phyloP scores from a whole-genome alignment of 2,797 vertebrate species.

The Halcyon leucocephala region DNA sequence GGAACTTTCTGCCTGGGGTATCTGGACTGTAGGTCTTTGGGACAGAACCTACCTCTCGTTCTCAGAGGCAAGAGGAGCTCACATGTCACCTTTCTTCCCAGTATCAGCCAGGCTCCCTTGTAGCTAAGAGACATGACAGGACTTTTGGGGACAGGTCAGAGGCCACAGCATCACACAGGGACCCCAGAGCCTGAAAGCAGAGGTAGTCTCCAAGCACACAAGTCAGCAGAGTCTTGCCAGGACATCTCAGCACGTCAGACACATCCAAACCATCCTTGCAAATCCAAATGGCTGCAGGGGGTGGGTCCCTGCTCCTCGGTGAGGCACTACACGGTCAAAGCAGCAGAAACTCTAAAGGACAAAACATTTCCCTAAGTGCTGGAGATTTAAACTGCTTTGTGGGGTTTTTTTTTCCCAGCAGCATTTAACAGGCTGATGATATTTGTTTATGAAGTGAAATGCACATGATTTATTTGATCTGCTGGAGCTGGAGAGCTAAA shows the following conservation, averaged over 20 bases:
- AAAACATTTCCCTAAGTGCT: not conserved
- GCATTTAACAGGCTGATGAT: slow-evolving; percentile 27
- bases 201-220: not conserved
- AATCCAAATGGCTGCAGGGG: not conserved
- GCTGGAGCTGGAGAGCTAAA: not conserved
- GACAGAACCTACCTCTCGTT: not conserved
- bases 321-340: not conserved
- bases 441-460: slow-evolving; percentile 62
- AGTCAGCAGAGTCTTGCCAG: not conserved
- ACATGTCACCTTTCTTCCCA: not conserved
- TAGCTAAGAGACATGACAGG: not conserved
- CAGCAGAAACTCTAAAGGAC: not conserved
- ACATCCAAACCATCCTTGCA: not conserved
- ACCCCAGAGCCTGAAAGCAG: not conserved
- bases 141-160: not conserved
- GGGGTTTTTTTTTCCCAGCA: not conserved
- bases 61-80: not conserved
- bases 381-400: not conserved
- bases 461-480: slow-evolving; percentile 55
- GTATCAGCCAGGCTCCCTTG: not conserved
- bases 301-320: fast-evolving
- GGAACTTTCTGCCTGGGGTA: too few relatives aligned
- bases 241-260: not conserved
- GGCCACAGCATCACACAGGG: not conserved
- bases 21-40: too few relatives aligned